A percentile compares a stretch with the other conserved stretches of the same genome.
phyloP scores from a whole-genome alignment of 1,140 invertebrate genomes.

The Daktulosphaira vitifoliae region DNA sequence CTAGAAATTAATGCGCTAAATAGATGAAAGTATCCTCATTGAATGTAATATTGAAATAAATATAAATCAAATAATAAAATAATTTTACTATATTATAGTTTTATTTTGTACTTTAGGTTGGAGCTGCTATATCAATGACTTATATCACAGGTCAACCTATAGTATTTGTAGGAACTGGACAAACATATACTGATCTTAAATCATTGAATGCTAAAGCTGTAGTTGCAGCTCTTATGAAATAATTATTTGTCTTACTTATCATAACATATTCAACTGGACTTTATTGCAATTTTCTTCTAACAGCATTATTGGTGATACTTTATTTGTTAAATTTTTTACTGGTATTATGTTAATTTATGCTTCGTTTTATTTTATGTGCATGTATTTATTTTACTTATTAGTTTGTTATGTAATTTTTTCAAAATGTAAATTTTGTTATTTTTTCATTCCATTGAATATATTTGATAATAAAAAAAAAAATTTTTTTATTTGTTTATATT shows the following conservation, averaged over 20 bases:
- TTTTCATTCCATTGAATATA: conserved; percentile 26
- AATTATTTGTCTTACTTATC: not conserved
- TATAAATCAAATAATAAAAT: too few species aligned
- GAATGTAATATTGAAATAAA: too few species aligned
- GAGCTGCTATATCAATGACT: conserved; percentile 99
- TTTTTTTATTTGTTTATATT: too few species aligned
- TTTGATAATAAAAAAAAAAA: conserved; percentile 19
- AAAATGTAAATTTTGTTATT: conserved; percentile 20
- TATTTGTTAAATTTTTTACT: conserved; percentile 26
- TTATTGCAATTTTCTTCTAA: too few species aligned
- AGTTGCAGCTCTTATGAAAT: conserved; percentile 93
- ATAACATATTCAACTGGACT: too few species aligned
- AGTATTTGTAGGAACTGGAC: conserved; percentile 98
- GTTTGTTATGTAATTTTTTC: conserved; percentile 5
- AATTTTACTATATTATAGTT: too few species aligned
- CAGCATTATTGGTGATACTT: conserved; percentile 9
- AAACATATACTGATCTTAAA: conserved; percentile 97
- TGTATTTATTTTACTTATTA: conserved; percentile 21
- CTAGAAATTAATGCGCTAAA: too few species aligned
- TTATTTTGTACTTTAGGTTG: conserved; percentile 57
- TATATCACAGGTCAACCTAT: conserved; percentile 99
- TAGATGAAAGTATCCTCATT: too few species aligned
- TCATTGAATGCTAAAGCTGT: conserved; percentile 95
- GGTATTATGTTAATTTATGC: conserved; percentile 7
- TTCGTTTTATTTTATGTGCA: conserved; percentile 9